Evolutionary conservation across 2,113 vertebrate genomes (phyloP), one percentile per base, ranked within the genome.

Genomic region (Ammospiza nelsoni): DNA sequence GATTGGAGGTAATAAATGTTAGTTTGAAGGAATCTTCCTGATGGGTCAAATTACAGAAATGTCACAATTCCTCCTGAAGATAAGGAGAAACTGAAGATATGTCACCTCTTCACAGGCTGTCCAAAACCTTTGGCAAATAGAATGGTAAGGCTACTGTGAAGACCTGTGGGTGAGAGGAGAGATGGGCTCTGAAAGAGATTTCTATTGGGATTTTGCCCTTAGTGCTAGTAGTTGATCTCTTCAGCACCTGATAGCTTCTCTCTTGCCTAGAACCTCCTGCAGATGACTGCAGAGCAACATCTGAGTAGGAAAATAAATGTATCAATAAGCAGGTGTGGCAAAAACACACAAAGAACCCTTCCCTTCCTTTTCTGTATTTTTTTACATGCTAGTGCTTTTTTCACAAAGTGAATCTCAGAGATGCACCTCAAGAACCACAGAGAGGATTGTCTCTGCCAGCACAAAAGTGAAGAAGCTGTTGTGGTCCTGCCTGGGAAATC

Each of bases 31-130:
- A 62, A 79, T 88, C 90, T 84, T 89, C 61, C 52, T 86, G 57
- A 88, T 68, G 49, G 76, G 33, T 49, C 10, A 6, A 84, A 65
- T 81, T 93, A 93, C 66, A 90, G 85, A 96, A 94, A 92, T 84
- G 49, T 65, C 76, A 62, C 37, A 66, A 84, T 62, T 89, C 68
- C 29, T 27, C 51, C 61, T 81, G 61, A 89, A 92, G 65, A 49
- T 77, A 52, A 81, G 41, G 48, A 31, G 35, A 74, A 71, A 78
- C 37, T 90, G 43, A 2, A 5, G 44, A 28, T 33, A 23, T 41
- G 52, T 90, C 48, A 51, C 31, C 28, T 84, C 61, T 86, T 52
- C 73, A 44, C 5, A 89, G 52, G 15, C 27, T 44, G 20, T 28
- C 68, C 67, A 88, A 87, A 73, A 35, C n/a, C 62, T 65, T 61